Evolutionary conservation across 2,113 vertebrate species (phyloP).

Genomic region (Nanorana parkeri): DNA sequence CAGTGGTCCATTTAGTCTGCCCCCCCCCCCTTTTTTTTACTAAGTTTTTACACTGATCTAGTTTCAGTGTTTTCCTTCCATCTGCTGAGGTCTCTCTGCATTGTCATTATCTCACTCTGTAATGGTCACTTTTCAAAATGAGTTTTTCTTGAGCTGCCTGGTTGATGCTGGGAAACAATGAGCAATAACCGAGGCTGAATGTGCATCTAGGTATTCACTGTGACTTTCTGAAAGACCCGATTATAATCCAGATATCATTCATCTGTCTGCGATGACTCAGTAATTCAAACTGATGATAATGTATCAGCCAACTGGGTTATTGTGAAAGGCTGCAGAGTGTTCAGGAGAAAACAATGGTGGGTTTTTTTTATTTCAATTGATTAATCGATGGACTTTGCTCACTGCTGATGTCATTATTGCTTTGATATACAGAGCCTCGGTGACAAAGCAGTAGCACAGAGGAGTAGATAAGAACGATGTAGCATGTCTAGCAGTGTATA

Average conservation of each 20-base stretch:
- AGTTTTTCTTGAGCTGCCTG: conserved; percentile 5
- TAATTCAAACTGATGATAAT: conserved; percentile 11
- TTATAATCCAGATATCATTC: not conserved
- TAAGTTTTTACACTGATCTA: too few relatives aligned
- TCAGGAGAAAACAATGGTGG: not conserved
- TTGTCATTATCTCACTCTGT: conserved; percentile 16
- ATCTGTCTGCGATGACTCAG: conserved; percentile 7
- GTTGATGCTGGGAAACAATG: conserved; percentile 38
- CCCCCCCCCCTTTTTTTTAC: too few relatives aligned
- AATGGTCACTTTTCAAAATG: conserved; percentile 12
- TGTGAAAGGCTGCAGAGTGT: not conserved
- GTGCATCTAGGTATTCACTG: conserved; percentile 15
- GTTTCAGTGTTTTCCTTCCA: too few relatives aligned
- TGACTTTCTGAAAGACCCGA: not conserved
- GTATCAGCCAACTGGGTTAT: not conserved
- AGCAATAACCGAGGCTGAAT: conserved; percentile 27
- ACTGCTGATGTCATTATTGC: not conserved
- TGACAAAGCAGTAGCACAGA: not conserved
- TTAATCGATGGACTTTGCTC: not conserved
- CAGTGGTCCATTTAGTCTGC: too few relatives aligned
- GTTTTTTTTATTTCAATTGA: not conserved
- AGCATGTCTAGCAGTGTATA: too few relatives aligned
- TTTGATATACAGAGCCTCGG: not conserved
- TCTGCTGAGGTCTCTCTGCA: not conserved
- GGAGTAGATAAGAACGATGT: too few relatives aligned